phyloP scores from a whole-genome alignment of 2,888 invertebrate species.

The Papilio protenor region DNA sequence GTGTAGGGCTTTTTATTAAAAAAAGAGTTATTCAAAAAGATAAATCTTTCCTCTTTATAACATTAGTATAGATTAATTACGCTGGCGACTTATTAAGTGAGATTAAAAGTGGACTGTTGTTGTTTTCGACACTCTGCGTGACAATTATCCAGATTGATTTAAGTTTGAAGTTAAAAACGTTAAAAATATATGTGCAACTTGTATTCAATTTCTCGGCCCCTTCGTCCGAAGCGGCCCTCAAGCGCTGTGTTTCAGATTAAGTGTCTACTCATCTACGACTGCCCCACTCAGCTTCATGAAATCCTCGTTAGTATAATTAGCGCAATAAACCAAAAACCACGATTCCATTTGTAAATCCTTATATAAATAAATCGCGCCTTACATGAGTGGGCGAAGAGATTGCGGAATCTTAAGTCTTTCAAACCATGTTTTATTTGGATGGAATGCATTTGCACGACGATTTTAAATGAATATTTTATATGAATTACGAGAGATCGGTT shows the following conservation, averaged over 20 bases:
- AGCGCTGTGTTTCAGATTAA: constrained; percentile 36
- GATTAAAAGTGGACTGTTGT: no score
- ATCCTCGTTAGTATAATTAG: constrained; percentile 40
- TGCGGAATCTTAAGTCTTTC: not conserved
- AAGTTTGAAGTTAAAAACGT: not conserved
- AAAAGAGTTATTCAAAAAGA: no score
- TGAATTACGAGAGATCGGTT: no score
- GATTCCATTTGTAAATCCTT: constrained; percentile 13
- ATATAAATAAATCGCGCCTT: constrained; percentile 7
- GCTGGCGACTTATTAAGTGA: no score
- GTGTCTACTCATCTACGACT: constrained; percentile 31
- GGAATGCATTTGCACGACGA: not conserved
- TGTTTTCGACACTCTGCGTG: no score
- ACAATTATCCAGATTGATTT: no score
- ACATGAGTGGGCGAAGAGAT: not conserved
- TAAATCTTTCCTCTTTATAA: no score
- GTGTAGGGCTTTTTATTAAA: no score
- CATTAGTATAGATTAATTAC: no score
- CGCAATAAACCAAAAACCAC: constrained; percentile 38
- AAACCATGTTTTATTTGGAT: not conserved
- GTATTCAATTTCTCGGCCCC: constrained; percentile 17
- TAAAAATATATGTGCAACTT: constrained; percentile 9
- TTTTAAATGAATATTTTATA: not conserved
- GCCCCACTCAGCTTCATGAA: constrained; percentile 34
- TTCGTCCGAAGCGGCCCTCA: constrained; percentile 22